These are phyloP conservation scores for Panagrolaimus sp. DNA, from an alignment of 1,140 invertebrate genomes.

Conservation along the genomic window DNA sequence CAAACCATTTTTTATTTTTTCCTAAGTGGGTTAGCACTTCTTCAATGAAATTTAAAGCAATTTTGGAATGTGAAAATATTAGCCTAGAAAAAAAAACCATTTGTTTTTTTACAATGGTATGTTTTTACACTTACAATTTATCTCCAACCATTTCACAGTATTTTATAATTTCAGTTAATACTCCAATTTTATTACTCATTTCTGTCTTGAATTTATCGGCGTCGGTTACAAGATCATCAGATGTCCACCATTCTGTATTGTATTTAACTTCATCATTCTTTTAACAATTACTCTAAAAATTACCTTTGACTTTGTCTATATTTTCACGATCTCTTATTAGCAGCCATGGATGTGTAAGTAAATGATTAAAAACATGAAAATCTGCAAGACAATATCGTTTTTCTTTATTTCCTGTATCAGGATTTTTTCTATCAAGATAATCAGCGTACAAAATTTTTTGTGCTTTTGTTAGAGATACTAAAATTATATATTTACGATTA, in stretches of 20 bases:
- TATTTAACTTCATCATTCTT: too few species aligned
- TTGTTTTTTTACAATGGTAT: conserved; percentile 9
- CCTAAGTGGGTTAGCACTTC: conserved; percentile 60
- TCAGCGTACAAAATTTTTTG: too few species aligned
- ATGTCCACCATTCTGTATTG: background rate
- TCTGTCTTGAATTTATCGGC: conserved; percentile 54
- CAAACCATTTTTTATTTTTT: conserved; percentile 45
- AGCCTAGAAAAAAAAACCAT: conserved; percentile 55
- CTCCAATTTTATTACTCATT: conserved; percentile 60
- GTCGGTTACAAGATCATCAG: conserved; percentile 18
- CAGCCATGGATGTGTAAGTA: too few species aligned
- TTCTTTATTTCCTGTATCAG: too few species aligned
- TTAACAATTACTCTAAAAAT: too few species aligned
- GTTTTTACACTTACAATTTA: conserved; percentile 60
- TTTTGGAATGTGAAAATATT: conserved; percentile 62
- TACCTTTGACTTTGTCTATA: too few species aligned
- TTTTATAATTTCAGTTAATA: conserved; percentile 60
- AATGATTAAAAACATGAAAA: too few species aligned
- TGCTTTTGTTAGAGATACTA: too few species aligned
- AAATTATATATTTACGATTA: too few species aligned
- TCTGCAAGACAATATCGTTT: too few species aligned
- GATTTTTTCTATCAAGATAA: too few species aligned
- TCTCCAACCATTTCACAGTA: conserved; percentile 63
- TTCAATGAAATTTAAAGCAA: conserved; percentile 61
- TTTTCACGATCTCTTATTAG: too few species aligned